phyloP scores from a whole-genome alignment of 2,113 vertebrate genomes.

The Myotis davidii region DNA sequence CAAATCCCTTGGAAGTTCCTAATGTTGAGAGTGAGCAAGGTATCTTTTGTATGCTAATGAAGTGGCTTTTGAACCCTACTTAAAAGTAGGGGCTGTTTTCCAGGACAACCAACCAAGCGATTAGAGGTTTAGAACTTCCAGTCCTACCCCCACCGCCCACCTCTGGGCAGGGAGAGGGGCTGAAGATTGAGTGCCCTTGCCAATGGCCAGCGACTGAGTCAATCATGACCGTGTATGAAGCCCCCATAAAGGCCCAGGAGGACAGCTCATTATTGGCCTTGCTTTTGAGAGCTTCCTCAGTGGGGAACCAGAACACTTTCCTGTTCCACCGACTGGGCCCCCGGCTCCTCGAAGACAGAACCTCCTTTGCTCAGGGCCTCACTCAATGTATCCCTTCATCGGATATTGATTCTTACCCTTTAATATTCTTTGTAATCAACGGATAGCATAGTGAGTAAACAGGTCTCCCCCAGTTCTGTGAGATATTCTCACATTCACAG shows the following conservation, averaged over 20 bases:
- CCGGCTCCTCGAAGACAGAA: neutral
- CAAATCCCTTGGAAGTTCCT: neutral
- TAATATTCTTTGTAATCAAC: neutral
- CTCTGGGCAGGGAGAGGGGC: neutral
- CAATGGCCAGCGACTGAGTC: neutral
- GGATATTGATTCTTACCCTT: neutral
- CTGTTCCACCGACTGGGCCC: neutral
- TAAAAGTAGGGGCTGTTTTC: neutral
- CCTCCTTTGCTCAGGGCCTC: neutral
- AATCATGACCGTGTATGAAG: neutral
- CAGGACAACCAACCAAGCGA: neutral
- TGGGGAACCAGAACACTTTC: neutral
- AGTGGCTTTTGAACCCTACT: neutral
- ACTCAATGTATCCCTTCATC: neutral
- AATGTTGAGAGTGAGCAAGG: neutral
- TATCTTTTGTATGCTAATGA: neutral
- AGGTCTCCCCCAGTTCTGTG: neutral
- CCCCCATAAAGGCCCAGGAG: neutral
- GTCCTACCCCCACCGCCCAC: neutral
- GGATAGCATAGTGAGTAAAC: neutral
- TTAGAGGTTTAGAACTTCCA: neutral
- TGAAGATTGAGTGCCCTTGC: neutral
- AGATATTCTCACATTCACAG: neutral
- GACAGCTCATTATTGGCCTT: neutral
- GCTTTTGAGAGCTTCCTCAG: neutral